These are phyloP conservation scores for Ylistrum balloti DNA, from an alignment of 1,140 invertebrate species.

Conservation along the genomic window DNA sequence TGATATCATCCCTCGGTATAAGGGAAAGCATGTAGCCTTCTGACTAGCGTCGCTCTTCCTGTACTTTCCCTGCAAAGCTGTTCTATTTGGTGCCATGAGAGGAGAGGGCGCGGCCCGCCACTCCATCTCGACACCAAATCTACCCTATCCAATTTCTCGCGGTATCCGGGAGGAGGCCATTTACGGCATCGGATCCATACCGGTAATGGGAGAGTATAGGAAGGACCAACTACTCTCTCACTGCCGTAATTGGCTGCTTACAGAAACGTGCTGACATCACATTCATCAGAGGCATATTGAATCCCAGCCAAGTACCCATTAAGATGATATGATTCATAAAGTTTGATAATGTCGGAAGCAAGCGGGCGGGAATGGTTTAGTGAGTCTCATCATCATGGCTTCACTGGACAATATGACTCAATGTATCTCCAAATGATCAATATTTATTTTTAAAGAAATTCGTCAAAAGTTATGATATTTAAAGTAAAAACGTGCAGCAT, in stretches of 20 bases:
- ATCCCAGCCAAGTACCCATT: not conserved
- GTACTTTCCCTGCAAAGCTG: not conserved
- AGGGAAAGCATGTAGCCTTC: not conserved
- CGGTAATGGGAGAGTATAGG: not conserved
- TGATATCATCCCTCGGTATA: not conserved
- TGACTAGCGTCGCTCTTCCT: not conserved
- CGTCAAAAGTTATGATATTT: not conserved
- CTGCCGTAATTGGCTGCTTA: slow-evolving; percentile 32
- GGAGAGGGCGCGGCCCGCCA: not conserved
- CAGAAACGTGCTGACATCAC: slow-evolving; percentile 25
- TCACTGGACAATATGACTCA: not conserved
- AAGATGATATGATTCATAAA: slow-evolving; percentile 36
- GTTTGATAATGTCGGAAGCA: slow-evolving; percentile 33
- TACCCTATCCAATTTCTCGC: not conserved
- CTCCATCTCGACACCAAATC: slow-evolving; percentile 32
- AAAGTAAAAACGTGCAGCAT: not conserved
- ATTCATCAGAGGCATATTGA: slow-evolving; percentile 23
- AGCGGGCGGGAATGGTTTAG: not conserved
- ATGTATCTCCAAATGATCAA: not conserved
- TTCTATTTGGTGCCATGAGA: not conserved
- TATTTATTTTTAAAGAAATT: slow-evolving; percentile 1
- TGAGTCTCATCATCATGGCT: not conserved
- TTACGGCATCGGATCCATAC: not conserved
- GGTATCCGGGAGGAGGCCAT: slow-evolving; percentile 36
- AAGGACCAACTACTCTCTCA: not conserved